A percentile compares a stretch with the other conserved stretches of the same genome.
phyloP scores from a whole-genome alignment of 2,113 vertebrate species.

The Ifrita kowaldi region DNA sequence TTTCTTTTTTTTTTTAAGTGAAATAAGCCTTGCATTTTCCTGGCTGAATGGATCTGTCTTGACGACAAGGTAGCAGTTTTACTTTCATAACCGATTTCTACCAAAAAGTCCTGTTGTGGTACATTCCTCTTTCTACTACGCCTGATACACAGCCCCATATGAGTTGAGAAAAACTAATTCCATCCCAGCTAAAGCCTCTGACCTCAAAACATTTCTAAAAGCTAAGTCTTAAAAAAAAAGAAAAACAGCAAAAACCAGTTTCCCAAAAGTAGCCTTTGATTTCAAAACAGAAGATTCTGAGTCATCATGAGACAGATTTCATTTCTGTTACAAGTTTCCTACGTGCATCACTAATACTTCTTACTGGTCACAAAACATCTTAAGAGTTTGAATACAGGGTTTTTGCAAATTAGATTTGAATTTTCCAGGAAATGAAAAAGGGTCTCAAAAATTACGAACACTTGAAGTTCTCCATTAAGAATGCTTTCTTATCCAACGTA shows the following conservation, averaged over 20 bases:
- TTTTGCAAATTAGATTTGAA: neutral
- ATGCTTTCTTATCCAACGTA: neutral
- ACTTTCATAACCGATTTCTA: neutral
- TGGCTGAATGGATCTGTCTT: neutral
- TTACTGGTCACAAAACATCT: neutral
- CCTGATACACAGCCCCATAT: neutral
- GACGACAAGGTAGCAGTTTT: neutral
- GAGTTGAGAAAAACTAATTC: neutral
- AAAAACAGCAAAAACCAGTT: neutral
- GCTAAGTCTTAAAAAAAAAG: neutral
- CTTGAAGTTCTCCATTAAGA: neutral
- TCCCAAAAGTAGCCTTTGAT: neutral
- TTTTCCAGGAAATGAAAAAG: neutral
- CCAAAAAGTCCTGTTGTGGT: neutral
- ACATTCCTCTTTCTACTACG: neutral
- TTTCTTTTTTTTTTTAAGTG: fast-evolving
- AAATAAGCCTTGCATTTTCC: neutral
- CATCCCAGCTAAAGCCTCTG: neutral
- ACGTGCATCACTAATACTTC: neutral
- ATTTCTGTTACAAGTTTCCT: neutral
- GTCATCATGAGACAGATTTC: neutral
- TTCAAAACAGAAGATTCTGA: neutral
- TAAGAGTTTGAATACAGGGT: neutral
- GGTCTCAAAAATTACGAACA: neutral
- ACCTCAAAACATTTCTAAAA: neutral